phyloP scores from a whole-genome alignment of 2,888 invertebrate genomes.

The Volucella inflata region DNA sequence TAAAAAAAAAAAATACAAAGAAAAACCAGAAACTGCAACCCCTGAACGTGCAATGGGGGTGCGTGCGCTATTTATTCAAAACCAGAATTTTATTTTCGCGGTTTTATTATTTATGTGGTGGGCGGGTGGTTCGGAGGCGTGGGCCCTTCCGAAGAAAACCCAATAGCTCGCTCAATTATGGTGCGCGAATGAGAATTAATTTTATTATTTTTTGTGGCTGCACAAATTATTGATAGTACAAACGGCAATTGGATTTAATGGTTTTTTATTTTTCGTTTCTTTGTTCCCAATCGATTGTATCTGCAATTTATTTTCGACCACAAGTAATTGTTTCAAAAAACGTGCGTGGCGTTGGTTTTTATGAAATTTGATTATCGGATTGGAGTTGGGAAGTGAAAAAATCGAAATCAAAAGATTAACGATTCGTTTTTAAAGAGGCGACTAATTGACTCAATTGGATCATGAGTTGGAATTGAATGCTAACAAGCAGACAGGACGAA shows the following conservation, averaged over 20 bases:
- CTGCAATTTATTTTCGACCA: not conserved
- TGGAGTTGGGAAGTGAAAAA: no score
- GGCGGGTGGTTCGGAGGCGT: not conserved
- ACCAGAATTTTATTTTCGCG: conserved; percentile 20
- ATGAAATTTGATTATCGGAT: no score
- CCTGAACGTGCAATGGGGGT: not conserved
- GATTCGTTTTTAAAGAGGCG: no score
- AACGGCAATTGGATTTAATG: conserved; percentile 31
- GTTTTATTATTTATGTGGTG: conserved; percentile 39
- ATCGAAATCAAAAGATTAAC: no score
- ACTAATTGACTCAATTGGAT: no score
- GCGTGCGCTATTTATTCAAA: conserved; percentile 29
- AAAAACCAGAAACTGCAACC: not conserved
- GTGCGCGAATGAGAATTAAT: conserved; percentile 53
- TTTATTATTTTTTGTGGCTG: conserved; percentile 55
- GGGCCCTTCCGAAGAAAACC: conserved; percentile 39
- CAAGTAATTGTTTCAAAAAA: not conserved
- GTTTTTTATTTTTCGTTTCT: not conserved
- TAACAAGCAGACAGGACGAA: no score
- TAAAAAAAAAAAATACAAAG: not conserved
- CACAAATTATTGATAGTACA: conserved; percentile 16
- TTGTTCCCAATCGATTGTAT: not conserved
- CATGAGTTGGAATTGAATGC: no score
- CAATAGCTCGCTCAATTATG: conserved; percentile 49
- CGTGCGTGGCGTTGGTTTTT: no score